Percentiles rank a stretch among this genome's conserved stretches.
These are phyloP conservation scores for Cheirogaleus major DNA, from an alignment of 2,797 vertebrate species.

Conservation along the genomic window DNA sequence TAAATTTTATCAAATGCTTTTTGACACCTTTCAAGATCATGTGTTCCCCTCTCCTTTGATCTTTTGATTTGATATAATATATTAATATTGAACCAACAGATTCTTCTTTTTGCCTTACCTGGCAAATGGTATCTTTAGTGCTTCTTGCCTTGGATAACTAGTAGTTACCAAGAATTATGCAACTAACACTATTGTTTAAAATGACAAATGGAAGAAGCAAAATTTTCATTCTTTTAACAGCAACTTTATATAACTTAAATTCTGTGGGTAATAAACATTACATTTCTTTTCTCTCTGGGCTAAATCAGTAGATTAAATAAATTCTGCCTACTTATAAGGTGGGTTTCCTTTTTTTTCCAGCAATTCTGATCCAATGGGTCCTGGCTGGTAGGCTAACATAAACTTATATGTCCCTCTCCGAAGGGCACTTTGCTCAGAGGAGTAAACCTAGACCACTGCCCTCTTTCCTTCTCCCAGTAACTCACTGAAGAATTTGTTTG, in stretches of 20 bases:
- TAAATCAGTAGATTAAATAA: neutral
- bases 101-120: neutral
- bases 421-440: neutral
- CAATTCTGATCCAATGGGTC: neutral
- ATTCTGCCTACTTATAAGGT: neutral
- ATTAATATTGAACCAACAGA: neutral
- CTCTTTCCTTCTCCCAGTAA: neutral
- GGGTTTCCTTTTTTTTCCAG: neutral
- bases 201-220: neutral
- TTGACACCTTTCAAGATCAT: neutral
- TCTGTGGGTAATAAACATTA: neutral
- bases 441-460: neutral
- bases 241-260: conserved; percentile 27
- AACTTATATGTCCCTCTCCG: neutral
- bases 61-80: neutral
- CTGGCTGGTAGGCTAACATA: neutral
- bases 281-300: neutral
- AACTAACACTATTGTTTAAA: neutral
- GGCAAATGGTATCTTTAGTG: neutral
- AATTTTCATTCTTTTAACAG: neutral
- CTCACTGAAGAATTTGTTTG: neutral
- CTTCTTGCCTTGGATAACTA: neutral
- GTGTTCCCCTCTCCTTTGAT: neutral
- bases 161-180: neutral
- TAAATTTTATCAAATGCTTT: conserved; percentile 20